Base-by-base conservation (phyloP, 2,888 invertebrate genomes). In the Amphipyra berbera region DNA sequence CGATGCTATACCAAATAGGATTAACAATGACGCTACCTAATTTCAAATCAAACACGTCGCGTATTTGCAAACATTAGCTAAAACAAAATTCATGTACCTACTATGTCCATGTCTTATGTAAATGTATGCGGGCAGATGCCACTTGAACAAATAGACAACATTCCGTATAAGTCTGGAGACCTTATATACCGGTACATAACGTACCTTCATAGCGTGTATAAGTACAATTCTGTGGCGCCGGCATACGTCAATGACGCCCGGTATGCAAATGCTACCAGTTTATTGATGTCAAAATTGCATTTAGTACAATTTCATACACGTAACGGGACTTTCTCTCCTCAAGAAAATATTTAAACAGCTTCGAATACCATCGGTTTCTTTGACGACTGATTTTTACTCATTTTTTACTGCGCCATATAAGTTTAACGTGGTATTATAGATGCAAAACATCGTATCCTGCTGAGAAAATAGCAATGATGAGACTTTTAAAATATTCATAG, bases 221-320 rank as follows among this genome's bases (percentile, higher is more conserved):
- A 35, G 44, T 67, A 67, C 44, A 44, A 33, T 30, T 68, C 70
- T 71, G 71, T 69, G 79, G 80, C 82, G 80, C 80, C 75, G 62
- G 56, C 76, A 52, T 59, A 65, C 81, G 79, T 81, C 85, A 85
- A 82, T 85, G 83, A 79, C 83, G 81, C 65, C 86, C 68, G 68
- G 86, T 88, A 88, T 89, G 88, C 84, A 83, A 88, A 88, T 88
- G 78, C 59, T 76, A 79, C 82, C 77, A 76, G 83, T 82, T 82
- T 82, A 82, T 79, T 63, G 68, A 77, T 82, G 81, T 78, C 81
- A 77, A 82, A 76, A 81, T 73, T 78, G 65, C 73, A 71, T 76
- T 68, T 62, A 56, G 42, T 73, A 70, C 61, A 73, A 66, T 62
- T 68, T 73, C 59, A 61, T 61, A 57, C 48, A 44, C 21, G 52